Conservation (phyloP, 2,797 vertebrate genomes). For the Numenius phaeopus region DNA sequence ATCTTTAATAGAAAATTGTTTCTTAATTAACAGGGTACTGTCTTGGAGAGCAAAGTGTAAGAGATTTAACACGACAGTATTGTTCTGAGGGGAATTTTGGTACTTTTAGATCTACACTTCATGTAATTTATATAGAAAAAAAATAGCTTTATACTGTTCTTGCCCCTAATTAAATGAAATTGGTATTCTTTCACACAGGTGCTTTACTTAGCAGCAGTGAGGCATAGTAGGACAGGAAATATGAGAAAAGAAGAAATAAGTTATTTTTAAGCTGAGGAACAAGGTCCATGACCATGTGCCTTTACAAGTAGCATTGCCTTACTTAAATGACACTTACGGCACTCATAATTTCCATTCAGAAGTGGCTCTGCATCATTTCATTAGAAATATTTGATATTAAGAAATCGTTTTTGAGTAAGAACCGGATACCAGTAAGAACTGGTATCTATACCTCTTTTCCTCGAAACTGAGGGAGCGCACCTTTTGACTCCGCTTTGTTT, state of each 20-base stretch:
- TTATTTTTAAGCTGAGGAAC: neutral
- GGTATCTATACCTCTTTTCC: neutral
- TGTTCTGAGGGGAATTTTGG: neutral
- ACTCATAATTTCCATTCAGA: neutral
- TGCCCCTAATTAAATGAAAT: neutral
- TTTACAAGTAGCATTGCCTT: neutral
- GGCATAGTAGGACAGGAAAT: neutral
- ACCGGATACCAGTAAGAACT: neutral
- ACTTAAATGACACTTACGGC: neutral
- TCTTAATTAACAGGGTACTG: neutral
- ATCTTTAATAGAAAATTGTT: neutral
- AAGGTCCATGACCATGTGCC: neutral
- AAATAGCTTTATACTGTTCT: neutral
- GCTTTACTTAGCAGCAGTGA: neutral
- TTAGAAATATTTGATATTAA: neutral
- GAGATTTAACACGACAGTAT: neutral
- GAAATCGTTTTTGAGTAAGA: neutral
- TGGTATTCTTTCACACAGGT: neutral
- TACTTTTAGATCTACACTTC: neutral
- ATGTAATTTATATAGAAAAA: neutral
- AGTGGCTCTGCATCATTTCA: neutral
- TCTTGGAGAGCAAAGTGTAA: neutral
- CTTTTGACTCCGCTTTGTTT: neutral
- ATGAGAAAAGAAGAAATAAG: neutral
- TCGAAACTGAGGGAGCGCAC: fast-evolving